Conservation (phyloP, 2,797 vertebrate species). For the Crenuchus spilurus region DNA sequence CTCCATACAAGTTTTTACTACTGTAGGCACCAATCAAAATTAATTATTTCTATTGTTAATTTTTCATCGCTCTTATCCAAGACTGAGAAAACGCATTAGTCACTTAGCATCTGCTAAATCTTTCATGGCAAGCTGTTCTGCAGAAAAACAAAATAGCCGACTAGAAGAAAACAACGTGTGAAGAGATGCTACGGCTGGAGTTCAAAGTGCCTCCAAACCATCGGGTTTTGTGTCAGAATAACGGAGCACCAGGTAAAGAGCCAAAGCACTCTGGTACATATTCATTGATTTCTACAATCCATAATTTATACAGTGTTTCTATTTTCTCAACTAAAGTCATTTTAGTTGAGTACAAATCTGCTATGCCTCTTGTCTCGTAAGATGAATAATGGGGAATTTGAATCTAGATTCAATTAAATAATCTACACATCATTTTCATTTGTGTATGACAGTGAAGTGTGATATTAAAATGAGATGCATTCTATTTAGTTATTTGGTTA, state of each 20-base stretch:
- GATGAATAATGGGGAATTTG: neutral
- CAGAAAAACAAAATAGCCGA: conserved; percentile 75
- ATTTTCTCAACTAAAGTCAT: neutral
- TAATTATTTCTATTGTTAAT: conserved; percentile 88
- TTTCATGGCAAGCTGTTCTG: conserved; percentile 84
- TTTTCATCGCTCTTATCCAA: conserved; percentile 85
- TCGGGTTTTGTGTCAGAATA: neutral
- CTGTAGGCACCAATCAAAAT: conserved; percentile 88
- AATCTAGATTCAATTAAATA: neutral
- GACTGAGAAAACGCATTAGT: conserved; percentile 87
- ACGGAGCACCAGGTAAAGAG: neutral
- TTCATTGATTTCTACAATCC: neutral
- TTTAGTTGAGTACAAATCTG: neutral
- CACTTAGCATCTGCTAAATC: conserved; percentile 82
- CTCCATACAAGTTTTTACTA: conserved; percentile 84
- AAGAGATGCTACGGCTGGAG: neutral
- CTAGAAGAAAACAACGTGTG: conserved; percentile 67
- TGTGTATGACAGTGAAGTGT: neutral
- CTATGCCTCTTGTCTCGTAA: neutral
- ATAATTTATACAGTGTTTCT: neutral
- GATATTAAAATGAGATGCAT: neutral
- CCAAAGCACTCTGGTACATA: neutral
- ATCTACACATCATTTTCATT: neutral
- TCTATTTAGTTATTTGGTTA: too few relatives aligned
- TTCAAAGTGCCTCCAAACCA: neutral